Evolutionary conservation across 2,113 vertebrate species (phyloP), one percentile per base, ranked within the genome.

Genomic region (Alaudala cheleensis): DNA sequence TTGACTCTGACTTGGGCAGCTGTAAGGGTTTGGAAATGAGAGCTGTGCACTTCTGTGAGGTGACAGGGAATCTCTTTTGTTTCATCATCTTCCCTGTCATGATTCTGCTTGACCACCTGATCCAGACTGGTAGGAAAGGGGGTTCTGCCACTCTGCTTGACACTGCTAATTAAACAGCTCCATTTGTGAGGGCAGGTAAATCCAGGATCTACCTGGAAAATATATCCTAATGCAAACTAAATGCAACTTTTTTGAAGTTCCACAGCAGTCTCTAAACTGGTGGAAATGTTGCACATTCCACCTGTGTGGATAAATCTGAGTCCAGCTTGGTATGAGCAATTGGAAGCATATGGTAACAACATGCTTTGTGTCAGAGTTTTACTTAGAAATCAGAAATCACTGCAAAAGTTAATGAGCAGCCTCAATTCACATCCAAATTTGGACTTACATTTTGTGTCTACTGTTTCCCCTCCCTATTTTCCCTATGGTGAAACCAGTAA

Each of bases 391-490:
- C 33, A 74, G 33, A 82, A 90, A 64, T 83, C 11, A 57, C 56
- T 66, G 33, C 13, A 42, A 50, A 77, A 81, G 6, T 61, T 86
- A 34, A n/a, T 0, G 1, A 42, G 20, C 23, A 78, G 42, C 10
- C 6, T 88, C 26, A 34, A 1, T 49, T 89, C 56, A 74, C n/a
- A 66, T 34, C 23, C 21, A 42, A 18, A 70, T 70, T 66, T 92
- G 12, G 28, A 47, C 33, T 73, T 66, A 50, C 45, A 40, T 61
- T 45, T 77, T 70, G 11, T 4, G 3, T 50, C 50, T 45, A 8
- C 5, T 5, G 12, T 49, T 47, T 10, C 0, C 0, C 0, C 0
- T 1, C 4, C 4, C 3, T 19, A 19, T 81, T 44, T 73, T 49
- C 28, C 49, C 74, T 37, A 29, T 49, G 28, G 13, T 51, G 3